These are phyloP conservation scores for Sigmodon hispidus DNA, from an alignment of 2,113 vertebrate genomes.

Conservation along the genomic window DNA sequence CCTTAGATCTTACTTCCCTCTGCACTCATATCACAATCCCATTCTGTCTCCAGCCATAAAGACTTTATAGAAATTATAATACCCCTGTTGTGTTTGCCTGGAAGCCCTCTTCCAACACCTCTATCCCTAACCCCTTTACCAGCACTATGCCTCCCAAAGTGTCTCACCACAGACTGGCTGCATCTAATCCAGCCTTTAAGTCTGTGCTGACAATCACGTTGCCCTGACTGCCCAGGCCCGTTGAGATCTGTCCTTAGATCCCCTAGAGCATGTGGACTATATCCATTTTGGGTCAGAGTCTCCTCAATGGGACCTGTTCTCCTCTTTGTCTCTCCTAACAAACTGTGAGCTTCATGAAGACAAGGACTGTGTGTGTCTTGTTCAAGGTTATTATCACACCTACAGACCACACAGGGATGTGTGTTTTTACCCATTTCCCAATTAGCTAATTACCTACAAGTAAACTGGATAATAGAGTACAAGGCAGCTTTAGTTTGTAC, in stretches of 20 bases:
- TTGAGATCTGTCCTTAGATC: not conserved
- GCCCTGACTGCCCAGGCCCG: not conserved
- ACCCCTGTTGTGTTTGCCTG: not conserved
- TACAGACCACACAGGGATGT: not conserved
- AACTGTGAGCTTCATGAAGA: not conserved
- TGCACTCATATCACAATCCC: not conserved
- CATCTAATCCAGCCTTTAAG: not conserved
- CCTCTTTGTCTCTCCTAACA: not conserved
- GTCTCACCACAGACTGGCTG: not conserved
- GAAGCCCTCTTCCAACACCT: not conserved
- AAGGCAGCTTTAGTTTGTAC: not conserved
- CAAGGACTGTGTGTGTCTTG: not conserved
- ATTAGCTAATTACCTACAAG: slow-evolving; percentile 8
- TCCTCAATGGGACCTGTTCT: not conserved
- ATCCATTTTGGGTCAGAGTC: not conserved
- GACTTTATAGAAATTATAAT: not conserved
- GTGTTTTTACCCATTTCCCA: slow-evolving; percentile 17
- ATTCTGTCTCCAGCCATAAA: not conserved
- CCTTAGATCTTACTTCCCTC: not conserved
- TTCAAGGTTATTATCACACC: slow-evolving; percentile 37
- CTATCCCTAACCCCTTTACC: not conserved
- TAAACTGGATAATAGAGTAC: slow-evolving; percentile 31
- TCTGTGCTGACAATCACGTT: not conserved
- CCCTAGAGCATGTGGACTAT: not conserved
- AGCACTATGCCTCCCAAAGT: not conserved